These are phyloP conservation scores for Pollenia labialis DNA, from an alignment of 2,888 invertebrate species.

Conservation along the genomic window DNA sequence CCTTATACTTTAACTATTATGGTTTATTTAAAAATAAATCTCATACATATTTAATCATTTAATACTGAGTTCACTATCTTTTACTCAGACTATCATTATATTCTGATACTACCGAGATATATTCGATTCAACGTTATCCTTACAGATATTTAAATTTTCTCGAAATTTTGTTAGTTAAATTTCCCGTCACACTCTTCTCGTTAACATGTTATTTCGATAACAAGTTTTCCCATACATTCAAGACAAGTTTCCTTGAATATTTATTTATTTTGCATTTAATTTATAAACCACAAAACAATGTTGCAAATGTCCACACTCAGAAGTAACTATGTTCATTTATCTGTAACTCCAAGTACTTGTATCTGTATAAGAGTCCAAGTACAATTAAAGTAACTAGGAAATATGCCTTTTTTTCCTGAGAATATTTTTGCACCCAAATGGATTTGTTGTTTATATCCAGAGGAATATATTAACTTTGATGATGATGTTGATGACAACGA, in stretches of 20 bases:
- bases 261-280: conserved; percentile 67
- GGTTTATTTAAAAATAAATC: no score
- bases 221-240: conserved; percentile 34
- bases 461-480: conserved; percentile 21
- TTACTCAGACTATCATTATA: no score
- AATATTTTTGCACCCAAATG: conserved; percentile 41
- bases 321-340: neutral
- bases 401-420: conserved; percentile 34
- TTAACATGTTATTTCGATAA: conserved; percentile 60
- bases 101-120: no score
- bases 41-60: no score
- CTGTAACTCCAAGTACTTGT: neutral
- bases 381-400: conserved; percentile 5
- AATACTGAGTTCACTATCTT: no score
- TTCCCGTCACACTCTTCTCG: conserved; percentile 4
- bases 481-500: conserved; percentile 19
- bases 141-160: neutral
- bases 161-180: neutral
- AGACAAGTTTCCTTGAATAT: conserved; percentile 61
- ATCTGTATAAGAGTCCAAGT: conserved; percentile 11
- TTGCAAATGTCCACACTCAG: conserved; percentile 61
- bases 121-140: no score
- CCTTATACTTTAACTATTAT: no score
- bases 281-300: conserved; percentile 64
- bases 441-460: neutral